These are phyloP conservation scores for Neria commutata DNA, from an alignment of 2,888 invertebrate genomes.

Conservation along the genomic window DNA sequence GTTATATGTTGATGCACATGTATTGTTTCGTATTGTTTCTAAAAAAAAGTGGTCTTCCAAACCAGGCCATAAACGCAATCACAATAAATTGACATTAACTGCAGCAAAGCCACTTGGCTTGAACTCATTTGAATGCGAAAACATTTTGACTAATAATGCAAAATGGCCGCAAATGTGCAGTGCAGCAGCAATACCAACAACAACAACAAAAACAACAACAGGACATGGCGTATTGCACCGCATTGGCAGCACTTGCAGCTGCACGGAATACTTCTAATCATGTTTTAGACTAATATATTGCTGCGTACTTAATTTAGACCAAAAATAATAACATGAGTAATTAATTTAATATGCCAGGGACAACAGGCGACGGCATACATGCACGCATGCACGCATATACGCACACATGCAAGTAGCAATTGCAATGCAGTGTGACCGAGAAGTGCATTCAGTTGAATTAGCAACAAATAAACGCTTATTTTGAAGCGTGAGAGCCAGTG, in stretches of 20 bases:
- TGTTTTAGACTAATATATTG: constrained; percentile 58
- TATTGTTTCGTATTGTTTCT: too few species aligned
- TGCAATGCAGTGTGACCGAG: constrained; percentile 19
- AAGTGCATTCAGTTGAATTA: constrained; percentile 33
- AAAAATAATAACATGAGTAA: constrained; percentile 59
- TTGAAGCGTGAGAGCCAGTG: neutral
- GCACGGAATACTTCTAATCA: constrained; percentile 57
- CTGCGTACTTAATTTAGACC: constrained; percentile 57
- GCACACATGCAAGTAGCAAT: neutral
- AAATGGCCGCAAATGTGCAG: constrained; percentile 40
- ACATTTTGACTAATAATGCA: constrained; percentile 53
- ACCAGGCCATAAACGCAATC: constrained; percentile 32
- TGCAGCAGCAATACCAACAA: constrained; percentile 32
- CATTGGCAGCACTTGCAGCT: constrained; percentile 27
- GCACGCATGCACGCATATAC: constrained; percentile 1
- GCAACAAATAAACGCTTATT: constrained; percentile 35
- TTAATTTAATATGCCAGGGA: constrained; percentile 58
- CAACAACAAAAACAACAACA: constrained; percentile 22
- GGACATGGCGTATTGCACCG: constrained; percentile 6
- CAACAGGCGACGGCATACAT: constrained; percentile 30
- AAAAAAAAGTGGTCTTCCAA: neutral
- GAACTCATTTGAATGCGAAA: constrained; percentile 20
- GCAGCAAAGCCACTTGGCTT: constrained; percentile 40
- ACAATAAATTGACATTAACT: constrained; percentile 50
- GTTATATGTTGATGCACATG: too few species aligned